These are phyloP conservation scores for Hippopotamus amphibius DNA, from an alignment of 2,113 vertebrate genomes.

Conservation along the genomic window DNA sequence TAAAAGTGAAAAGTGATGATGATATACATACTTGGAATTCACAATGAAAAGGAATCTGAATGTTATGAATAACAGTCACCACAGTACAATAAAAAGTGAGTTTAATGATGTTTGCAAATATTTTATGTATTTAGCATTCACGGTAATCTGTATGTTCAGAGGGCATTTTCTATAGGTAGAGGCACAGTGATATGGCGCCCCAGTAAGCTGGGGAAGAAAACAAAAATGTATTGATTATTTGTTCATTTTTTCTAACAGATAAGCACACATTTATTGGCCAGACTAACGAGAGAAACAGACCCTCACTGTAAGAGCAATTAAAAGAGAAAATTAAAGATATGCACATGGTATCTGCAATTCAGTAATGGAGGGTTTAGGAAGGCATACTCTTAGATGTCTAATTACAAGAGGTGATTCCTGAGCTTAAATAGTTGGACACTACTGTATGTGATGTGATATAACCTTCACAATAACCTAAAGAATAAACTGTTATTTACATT, in stretches of 20 bases:
- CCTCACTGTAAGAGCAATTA: background rate
- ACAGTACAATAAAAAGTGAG: background rate
- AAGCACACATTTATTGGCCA: background rate
- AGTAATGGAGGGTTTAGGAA: background rate
- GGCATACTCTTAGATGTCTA: background rate
- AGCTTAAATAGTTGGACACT: background rate
- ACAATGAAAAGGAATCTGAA: background rate
- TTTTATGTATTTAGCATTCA: background rate
- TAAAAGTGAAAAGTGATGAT: background rate
- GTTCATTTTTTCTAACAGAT: background rate
- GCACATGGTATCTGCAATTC: background rate
- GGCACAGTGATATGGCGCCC: background rate
- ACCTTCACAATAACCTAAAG: background rate
- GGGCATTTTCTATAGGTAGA: background rate
- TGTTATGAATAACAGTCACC: background rate
- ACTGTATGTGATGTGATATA: background rate
- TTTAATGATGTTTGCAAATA: background rate
- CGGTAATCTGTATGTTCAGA: slow-evolving; percentile 19
- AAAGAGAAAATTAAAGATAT: background rate
- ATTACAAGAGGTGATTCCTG: background rate
- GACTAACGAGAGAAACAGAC: background rate
- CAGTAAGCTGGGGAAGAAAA: background rate
- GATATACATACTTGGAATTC: background rate
- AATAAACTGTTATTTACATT: background rate
- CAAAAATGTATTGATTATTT: background rate